Evolutionary conservation across 2,797 vertebrate genomes (phyloP).

Genomic region (Phalloptychus januarius): DNA sequence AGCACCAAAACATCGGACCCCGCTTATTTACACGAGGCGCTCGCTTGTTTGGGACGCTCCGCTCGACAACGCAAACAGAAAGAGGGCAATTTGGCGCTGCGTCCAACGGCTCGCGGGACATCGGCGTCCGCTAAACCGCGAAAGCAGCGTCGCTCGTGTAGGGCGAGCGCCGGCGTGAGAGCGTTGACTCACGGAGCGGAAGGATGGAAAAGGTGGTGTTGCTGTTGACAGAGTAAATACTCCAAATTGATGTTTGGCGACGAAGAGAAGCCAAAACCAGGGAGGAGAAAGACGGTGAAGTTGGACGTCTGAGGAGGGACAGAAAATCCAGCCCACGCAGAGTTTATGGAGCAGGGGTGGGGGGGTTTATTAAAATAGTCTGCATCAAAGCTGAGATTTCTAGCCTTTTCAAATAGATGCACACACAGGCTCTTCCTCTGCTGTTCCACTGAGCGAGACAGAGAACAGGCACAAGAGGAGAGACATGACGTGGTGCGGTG

Average conservation of each 20-base stretch:
- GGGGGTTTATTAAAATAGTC: background rate
- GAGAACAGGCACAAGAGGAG: too few relatives aligned
- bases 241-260: conserved; percentile 26
- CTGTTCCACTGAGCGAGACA: background rate
- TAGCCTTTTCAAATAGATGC: background rate
- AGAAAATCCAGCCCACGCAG: background rate
- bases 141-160: conserved; percentile 55
- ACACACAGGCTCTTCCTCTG: background rate
- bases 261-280: conserved; percentile 1
- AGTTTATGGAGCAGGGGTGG: background rate
- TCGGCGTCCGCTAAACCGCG: background rate
- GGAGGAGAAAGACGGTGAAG: background rate
- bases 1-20: conserved; percentile 63
- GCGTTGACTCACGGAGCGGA: conserved; percentile 49
- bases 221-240: conserved; percentile 57
- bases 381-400: background rate
- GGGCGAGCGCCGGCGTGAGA: conserved; percentile 54
- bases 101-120: conserved; percentile 56
- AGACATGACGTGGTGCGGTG: too few relatives aligned
- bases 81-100: conserved; percentile 57
- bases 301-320: background rate
- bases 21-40: conserved; percentile 82
- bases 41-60: conserved; percentile 82
- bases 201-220: conserved; percentile 45
- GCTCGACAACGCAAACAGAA: conserved; percentile 79